Percentiles rank a stretch among this genome's conserved stretches.
Conservation (phyloP, 2,888 invertebrate species). For the Agrochola lota region DNA sequence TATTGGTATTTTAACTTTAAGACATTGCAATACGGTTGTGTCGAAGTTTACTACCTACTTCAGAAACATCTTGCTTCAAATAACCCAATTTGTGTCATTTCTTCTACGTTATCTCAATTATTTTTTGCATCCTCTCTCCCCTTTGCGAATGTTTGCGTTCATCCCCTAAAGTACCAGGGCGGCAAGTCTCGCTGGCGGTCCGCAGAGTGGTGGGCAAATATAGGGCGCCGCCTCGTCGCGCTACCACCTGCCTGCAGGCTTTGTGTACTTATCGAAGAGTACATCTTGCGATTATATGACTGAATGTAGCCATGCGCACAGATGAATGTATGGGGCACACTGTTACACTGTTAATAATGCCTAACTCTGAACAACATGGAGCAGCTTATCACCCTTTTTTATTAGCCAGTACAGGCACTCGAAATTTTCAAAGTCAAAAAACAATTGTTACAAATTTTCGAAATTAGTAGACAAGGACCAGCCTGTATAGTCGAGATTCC, state of each 20-base stretch:
- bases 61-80: not conserved
- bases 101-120: slow-evolving; percentile 3
- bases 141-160: slow-evolving; percentile 74
- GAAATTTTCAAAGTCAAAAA: not conserved
- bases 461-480: not conserved
- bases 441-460: not conserved
- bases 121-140: slow-evolving; percentile 40
- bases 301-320: not conserved
- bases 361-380: not conserved
- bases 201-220: slow-evolving; percentile 86
- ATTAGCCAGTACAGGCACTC: not conserved
- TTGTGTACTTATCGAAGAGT: slow-evolving; percentile 44
- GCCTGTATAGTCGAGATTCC: not conserved
- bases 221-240: slow-evolving; percentile 80
- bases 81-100: slow-evolving; percentile 4
- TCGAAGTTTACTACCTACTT: not conserved
- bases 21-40: not conserved
- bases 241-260: slow-evolving; percentile 78
- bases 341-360: not conserved
- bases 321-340: not conserved
- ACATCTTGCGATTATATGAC: slow-evolving; percentile 29
- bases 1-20: not conserved
- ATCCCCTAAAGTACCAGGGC: slow-evolving; percentile 79
- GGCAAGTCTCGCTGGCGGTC: slow-evolving; percentile 71
- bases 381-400: not conserved